Evolutionary conservation across 2,797 vertebrate species (phyloP), one percentile per base, ranked within the genome.

Genomic region (Limnodromus scolopaceus): DNA sequence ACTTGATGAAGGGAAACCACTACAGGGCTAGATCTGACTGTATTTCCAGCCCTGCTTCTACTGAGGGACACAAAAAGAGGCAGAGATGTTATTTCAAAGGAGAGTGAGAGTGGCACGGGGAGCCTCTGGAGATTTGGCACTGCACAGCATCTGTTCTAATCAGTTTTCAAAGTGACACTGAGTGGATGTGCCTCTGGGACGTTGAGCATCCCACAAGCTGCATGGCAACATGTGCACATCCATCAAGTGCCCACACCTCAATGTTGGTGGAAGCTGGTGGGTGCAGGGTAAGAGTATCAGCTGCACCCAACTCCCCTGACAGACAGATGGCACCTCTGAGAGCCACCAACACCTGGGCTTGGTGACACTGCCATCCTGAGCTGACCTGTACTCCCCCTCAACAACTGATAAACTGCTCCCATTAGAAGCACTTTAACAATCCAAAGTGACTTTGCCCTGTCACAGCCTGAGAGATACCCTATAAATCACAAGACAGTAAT

Each of bases 401-500:
- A 17, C 34, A 49, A 78, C 51, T 36, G 89, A 91, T 72, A 91
- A 89, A 88, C 51, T 69, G 55, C 87, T 87, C 96, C 83, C 76
- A 61, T 93, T 65, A 90, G 49, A 71, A 65, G 70, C 10, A 19
- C 0, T 1, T 77, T 94, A 36, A 30, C 71, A 66, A 85, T 85
- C 30, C 76, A 16, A 32, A 76, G 55, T 84, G 92, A 85, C 85
- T 58, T 91, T 90, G 72, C 54, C 57, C 38, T 93, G 89, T 77
- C 64, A 69, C 39, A 85, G 76, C 65, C 66, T 46, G 51, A 55
- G 84, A 81, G 25, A 51, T 8, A 3, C 25, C 27, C 64, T 46
- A 57, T 94, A 78, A 92, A 97, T 96, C 91, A 95, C 43, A 43
- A 86, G 32, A n/a, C 53, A 13, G 39, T n/a, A 57, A 84, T 94